Evolutionary conservation across 2,888 invertebrate genomes (phyloP).

Genomic region (Megaustenia siamemsis): DNA sequence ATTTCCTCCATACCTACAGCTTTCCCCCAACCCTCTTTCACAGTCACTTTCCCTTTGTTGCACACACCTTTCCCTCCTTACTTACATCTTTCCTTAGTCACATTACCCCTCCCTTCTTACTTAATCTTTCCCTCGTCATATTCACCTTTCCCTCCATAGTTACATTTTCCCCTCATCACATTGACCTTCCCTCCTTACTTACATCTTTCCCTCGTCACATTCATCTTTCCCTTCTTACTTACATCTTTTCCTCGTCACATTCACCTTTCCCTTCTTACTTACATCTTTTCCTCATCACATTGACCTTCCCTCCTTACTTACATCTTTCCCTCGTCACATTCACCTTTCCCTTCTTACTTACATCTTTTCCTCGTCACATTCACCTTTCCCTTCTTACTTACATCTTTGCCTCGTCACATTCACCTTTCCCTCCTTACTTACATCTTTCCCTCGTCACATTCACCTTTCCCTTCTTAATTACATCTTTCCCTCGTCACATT

Average conservation of each 20-base stretch:
- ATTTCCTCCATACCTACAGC: too few species aligned
- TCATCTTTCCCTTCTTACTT: neutral
- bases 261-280: too few species aligned
- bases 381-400: neutral
- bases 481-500: too few species aligned
- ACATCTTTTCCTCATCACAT: neutral
- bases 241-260: neutral
- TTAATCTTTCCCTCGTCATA: slow-evolving; percentile 29
- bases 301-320: neutral
- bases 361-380: too few species aligned
- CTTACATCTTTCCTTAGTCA: too few species aligned
- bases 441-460: too few species aligned
- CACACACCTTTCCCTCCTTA: slow-evolving; percentile 11
- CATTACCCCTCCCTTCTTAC: slow-evolving; percentile 26
- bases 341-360: too few species aligned
- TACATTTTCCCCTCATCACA: neutral
- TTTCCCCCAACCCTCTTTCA: slow-evolving; percentile 3
- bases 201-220: too few species aligned
- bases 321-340: too few species aligned
- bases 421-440: too few species aligned
- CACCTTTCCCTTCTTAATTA: too few species aligned
- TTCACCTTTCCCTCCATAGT: neutral
- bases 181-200: slow-evolving; percentile 20
- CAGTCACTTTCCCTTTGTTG: slow-evolving; percentile 17
- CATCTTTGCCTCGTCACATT: slow-evolving; percentile 5